Evolutionary conservation across 2,113 vertebrate species (phyloP).

Genomic region (Prolemur simus): DNA sequence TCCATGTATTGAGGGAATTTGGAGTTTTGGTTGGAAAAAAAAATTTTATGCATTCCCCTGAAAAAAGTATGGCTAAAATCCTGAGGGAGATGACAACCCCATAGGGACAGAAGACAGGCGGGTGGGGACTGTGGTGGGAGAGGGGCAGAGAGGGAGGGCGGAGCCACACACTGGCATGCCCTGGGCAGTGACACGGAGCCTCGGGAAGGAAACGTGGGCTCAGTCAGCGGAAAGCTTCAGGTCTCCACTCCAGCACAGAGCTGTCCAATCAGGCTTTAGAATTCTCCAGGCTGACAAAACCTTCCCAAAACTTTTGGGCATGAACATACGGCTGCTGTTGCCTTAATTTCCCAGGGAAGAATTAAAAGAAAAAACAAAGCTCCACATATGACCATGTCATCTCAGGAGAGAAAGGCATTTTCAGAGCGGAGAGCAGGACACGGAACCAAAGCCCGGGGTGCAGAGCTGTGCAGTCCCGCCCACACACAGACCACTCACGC

Average conservation of each 20-base stretch:
- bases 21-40: neutral
- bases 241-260: neutral
- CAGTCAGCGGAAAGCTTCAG: neutral
- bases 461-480: no score
- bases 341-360: neutral
- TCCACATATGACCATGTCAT: no score
- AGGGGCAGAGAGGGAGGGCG: no score
- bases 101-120: accelerated
- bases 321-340: neutral
- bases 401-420: neutral
- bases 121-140: neutral
- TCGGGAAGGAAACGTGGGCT: neutral
- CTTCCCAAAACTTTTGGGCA: neutral
- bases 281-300: neutral
- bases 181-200: neutral
- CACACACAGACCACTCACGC: no score
- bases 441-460: neutral
- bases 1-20: neutral
- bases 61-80: no score
- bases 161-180: neutral
- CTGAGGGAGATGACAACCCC: no score
- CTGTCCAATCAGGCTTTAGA: neutral
- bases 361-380: neutral
- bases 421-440: neutral
- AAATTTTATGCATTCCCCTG: no score